A percentile compares a stretch with the other conserved stretches of the same genome.
Evolutionary conservation across 2,888 invertebrate species (phyloP).

Genomic region (Hermodice carunculata): DNA sequence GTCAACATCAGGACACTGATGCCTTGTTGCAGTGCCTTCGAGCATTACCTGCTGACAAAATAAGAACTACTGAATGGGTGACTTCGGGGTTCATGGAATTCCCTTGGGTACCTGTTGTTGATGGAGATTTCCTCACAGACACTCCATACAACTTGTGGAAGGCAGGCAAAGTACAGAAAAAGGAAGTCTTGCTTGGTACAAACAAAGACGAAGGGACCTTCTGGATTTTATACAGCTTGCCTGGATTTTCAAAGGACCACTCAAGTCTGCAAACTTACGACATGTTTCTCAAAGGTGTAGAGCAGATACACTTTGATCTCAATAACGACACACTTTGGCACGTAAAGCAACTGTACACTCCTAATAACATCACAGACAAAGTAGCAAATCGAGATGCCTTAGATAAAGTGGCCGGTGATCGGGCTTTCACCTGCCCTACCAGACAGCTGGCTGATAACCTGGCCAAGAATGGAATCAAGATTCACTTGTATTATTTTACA

Average conservation of each 20-base stretch:
- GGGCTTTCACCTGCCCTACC: conserved; percentile 88
- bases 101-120: conserved; percentile 92
- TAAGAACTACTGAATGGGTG: conserved; percentile 41
- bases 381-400: conserved; percentile 81
- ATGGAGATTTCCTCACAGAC: conserved; percentile 90
- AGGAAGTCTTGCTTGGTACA: conserved; percentile 89
- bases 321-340: conserved; percentile 81
- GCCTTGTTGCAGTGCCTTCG: conserved; percentile 44
- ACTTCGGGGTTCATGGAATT: conserved; percentile 79
- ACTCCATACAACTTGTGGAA: conserved; percentile 75
- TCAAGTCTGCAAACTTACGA: conserved; percentile 32
- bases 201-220: conserved; percentile 96
- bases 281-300: conserved; percentile 27
- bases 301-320: conserved; percentile 36
- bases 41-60: conserved; percentile 16
- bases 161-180: conserved; percentile 86
- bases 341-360: conserved; percentile 85
- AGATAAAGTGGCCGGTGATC: conserved; percentile 93
- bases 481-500: conserved; percentile 43
- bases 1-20: conserved; percentile 31
- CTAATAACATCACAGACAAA: conserved; percentile 80
- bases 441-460: conserved; percentile 91
- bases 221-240: conserved; percentile 91
- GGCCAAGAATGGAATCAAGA: conserved; percentile 81
- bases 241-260: conserved; percentile 70